Evolutionary conservation across 2,113 vertebrate genomes (phyloP), one percentile per base, ranked within the genome.

Genomic region (Bufo bufo): DNA sequence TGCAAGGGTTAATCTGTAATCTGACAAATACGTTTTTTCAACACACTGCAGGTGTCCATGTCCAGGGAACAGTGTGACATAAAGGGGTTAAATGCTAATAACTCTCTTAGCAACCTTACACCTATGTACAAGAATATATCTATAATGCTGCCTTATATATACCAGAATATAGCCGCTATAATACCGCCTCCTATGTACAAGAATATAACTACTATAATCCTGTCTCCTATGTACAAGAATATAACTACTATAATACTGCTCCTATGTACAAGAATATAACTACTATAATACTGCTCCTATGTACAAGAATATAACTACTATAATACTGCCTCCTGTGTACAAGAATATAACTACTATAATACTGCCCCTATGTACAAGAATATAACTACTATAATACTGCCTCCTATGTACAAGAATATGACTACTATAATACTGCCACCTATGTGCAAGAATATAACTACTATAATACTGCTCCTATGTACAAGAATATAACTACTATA

Each of bases 311-410:
- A 69, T 23, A 69, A 23, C 65, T 69, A 69, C 17, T 61, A 61
- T 61, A 61, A 61, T 61, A 61, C 59, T 61, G 59, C 16, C 16
- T 12, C 65, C 65, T 69, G 33, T 69, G 23, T 23, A 69, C 65
- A 69, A 33, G 65, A 69, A 69, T 69, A 69, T 69, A 69, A 69
- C 65, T 69, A 69, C 65, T 69, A 69, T 69, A 69, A 69, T 69
- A 69, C n/a, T 33, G 65, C 65, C 4, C 65, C 65, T 69, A 69
- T 69, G 23, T 69, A 69, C 65, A 69, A 33, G 65, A 69, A 69
- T 69, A 69, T 69, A 45, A 72, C 69, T 72, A 72, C 69, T 72
- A 74, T 74, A 74, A 74, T 74, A 74, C 71, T 74, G 43, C 65
- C 65, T 43, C 71, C 43, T 74, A 47, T 47, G 16, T 74, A 74